Percentiles rank a stretch among this genome's conserved stretches.
Evolutionary conservation across 2,888 invertebrate species (phyloP).

Genomic region (Odontocerum albicorne): DNA sequence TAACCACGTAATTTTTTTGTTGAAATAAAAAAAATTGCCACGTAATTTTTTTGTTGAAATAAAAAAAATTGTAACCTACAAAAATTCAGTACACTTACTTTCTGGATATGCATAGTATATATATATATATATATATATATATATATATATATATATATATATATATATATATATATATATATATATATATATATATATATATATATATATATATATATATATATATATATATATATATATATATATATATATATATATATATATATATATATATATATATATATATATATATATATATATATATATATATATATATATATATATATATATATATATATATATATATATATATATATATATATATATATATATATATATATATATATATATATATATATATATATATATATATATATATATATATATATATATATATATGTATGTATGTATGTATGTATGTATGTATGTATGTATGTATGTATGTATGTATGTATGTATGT

Average conservation of each 20-base stretch:
- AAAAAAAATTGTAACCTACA: too few relatives aligned
- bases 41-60: too few relatives aligned
- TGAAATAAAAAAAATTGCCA: too few relatives aligned
- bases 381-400: not conserved
- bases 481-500: not conserved
- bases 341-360: conserved; percentile 3
- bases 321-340: not conserved
- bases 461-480: not conserved
- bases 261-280: not conserved
- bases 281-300: not conserved
- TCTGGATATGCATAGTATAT: not conserved
- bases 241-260: not conserved
- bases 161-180: not conserved
- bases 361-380: not conserved
- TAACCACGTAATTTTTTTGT: too few relatives aligned
- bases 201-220: not conserved
- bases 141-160: not conserved
- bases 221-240: not conserved
- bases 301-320: not conserved
- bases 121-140: not conserved
- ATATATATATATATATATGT: not conserved
- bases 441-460: not conserved
- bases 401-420: not conserved
- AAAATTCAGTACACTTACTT: not conserved
- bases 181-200: not conserved